Conservation (phyloP, 2,113 vertebrate species). For the Tachuris rubrigastra region DNA sequence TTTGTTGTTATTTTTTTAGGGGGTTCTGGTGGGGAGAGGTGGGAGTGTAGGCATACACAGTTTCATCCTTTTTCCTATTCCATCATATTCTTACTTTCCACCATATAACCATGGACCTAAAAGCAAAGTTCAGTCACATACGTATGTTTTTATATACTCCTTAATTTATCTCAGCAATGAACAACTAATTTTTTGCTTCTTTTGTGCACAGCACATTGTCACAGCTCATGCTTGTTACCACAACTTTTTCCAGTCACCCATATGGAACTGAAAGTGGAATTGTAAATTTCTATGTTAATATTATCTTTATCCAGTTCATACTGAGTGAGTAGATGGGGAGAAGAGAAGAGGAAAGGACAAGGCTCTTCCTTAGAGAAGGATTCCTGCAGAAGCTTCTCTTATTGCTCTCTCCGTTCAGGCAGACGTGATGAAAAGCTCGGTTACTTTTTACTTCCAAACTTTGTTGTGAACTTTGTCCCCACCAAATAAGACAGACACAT, state of each 20-base stretch:
- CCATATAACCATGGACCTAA: not conserved
- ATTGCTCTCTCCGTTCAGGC: not conserved
- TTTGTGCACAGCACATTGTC: not conserved
- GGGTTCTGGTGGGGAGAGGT: accelerated
- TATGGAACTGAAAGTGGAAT: not conserved
- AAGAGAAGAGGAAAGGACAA: not conserved
- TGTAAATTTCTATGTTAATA: not conserved
- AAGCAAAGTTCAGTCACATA: not conserved
- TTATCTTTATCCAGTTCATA: not conserved
- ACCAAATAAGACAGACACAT: not conserved
- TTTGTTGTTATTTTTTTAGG: not conserved
- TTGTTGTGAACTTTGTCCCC: not conserved
- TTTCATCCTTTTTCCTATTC: not conserved
- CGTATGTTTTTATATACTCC: not conserved
- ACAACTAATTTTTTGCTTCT: not conserved
- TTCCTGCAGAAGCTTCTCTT: not conserved
- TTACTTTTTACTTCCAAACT: not conserved
- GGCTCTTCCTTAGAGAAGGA: not conserved
- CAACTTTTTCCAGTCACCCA: not conserved
- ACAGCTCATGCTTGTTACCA: not conserved
- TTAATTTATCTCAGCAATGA: not conserved
- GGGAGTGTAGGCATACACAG: accelerated
- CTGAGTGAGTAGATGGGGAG: not conserved
- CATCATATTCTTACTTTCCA: not conserved
- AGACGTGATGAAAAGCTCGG: accelerated